Evolutionary conservation across 1,140 invertebrate genomes (phyloP).

Genomic region (Drosophila pachea): DNA sequence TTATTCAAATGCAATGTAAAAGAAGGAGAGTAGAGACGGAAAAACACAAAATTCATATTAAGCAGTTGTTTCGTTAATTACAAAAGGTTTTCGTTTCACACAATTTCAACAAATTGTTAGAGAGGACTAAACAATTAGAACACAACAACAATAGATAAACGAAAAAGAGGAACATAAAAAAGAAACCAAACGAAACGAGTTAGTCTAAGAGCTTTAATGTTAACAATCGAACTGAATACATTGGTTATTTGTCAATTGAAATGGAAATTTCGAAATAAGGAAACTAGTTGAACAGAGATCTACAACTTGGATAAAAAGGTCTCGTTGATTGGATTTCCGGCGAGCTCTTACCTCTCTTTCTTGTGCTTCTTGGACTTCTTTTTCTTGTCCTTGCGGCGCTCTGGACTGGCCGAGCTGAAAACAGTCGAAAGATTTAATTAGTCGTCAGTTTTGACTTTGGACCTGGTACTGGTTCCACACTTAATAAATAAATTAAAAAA

Average conservation of each 20-base stretch:
- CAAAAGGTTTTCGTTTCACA: conserved; percentile 31
- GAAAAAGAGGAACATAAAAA: not conserved
- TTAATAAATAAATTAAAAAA: too few species aligned
- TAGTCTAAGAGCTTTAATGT: conserved; percentile 15
- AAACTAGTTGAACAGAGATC: conserved; percentile 50
- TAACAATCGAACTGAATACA: conserved; percentile 14
- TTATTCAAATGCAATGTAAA: conserved; percentile 75
- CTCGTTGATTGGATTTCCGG: conserved; percentile 1
- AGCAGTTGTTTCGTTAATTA: conserved; percentile 71
- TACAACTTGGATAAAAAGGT: conserved; percentile 37
- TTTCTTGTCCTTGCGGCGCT: conserved; percentile 83
- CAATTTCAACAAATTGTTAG: conserved; percentile 26
- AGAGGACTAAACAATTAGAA: conserved; percentile 7
- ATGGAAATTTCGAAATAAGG: conserved; percentile 2
- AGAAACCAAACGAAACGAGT: too few species aligned
- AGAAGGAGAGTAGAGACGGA: conserved; percentile 76
- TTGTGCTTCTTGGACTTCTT: conserved; percentile 86
- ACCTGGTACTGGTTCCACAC: too few species aligned
- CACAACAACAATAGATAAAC: conserved; percentile 38
- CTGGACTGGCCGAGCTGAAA: conserved; percentile 82
- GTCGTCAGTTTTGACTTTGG: too few species aligned
- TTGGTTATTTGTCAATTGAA: conserved; percentile 2
- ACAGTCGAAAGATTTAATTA: too few species aligned
- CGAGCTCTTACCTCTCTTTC: conserved; percentile 82
- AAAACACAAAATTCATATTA: conserved; percentile 76